A percentile compares a stretch with the other conserved stretches of the same genome.
Conservation (phyloP, 2,797 vertebrate species). For the Halcyon chelicuti region DNA sequence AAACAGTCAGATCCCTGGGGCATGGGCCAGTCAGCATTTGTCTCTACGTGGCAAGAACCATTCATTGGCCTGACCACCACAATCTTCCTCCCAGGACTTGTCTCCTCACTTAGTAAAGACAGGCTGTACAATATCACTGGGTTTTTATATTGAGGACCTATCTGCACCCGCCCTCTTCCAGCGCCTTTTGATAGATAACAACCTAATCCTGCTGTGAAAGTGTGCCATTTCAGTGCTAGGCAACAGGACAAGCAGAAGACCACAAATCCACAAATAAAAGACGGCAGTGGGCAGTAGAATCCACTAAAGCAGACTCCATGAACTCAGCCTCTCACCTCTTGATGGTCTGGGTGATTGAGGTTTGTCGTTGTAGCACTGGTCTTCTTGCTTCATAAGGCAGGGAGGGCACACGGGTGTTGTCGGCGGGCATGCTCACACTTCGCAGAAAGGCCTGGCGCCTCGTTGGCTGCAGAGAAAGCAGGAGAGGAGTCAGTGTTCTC, state of each 20-base stretch:
- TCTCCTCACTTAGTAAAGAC: background rate
- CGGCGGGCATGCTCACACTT: constrained; percentile 95
- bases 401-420: constrained; percentile 86
- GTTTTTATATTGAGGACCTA: background rate
- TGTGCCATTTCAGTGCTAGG: background rate
- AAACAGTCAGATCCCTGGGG: background rate
- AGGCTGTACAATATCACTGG: background rate
- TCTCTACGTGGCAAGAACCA: background rate
- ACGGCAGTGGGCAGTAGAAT: fast-evolving
- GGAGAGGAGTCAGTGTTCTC: background rate
- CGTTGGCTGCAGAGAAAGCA: constrained; percentile 77
- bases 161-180: background rate
- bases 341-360: constrained; percentile 97
- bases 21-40: background rate
- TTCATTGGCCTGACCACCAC: background rate
- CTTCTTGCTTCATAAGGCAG: constrained; percentile 86
- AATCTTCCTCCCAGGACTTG: background rate
- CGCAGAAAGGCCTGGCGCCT: constrained; percentile 91
- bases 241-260: background rate
- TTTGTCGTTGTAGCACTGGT: constrained; percentile 89
- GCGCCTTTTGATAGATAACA: fast-evolving
- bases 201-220: background rate
- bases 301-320: background rate
- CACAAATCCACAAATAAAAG: fast-evolving
- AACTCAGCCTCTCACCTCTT: constrained; percentile 84